phyloP scores from a whole-genome alignment of 1,140 invertebrate genomes.

The Dreissena rostriformis region DNA sequence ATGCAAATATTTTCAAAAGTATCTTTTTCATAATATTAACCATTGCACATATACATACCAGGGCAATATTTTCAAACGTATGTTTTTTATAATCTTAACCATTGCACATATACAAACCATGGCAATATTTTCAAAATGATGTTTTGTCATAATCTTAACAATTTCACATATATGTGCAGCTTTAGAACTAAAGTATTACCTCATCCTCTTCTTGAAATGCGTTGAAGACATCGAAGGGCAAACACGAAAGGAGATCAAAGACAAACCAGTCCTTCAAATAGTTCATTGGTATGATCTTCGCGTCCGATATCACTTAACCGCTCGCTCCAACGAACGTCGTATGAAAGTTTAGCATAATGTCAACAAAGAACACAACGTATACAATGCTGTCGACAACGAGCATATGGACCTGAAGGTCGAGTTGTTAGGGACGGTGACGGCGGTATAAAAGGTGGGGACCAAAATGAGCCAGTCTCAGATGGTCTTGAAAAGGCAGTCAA shows the following conservation, averaged over 20 bases:
- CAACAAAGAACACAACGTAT: conserved; percentile 99
- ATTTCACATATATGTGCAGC: too few relatives aligned
- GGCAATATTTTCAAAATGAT: too few relatives aligned
- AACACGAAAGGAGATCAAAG: conserved; percentile 98
- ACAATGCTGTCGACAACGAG: conserved; percentile 95
- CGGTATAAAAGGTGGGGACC: conserved; percentile 99
- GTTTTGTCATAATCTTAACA: too few relatives aligned
- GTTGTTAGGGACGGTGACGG: conserved; percentile 99
- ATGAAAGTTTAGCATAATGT: conserved; percentile 99
- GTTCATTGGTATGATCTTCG: conserved; percentile 86
- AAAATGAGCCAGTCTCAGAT: conserved; percentile 99
- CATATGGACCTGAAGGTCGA: conserved; percentile 98
- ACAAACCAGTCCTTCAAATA: conserved; percentile 99
- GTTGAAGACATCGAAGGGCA: conserved; percentile 99
- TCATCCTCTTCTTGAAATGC: conserved; percentile 99
- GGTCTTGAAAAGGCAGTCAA: conserved; percentile 99
- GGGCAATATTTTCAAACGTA: too few relatives aligned
- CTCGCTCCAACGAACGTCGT: conserved; percentile 99
- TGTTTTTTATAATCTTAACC: too few relatives aligned
- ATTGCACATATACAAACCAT: too few relatives aligned
- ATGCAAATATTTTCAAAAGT: too few relatives aligned
- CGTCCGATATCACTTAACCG: conserved; percentile 87
- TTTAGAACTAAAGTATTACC: conserved; percentile 84
- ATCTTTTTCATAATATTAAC: too few relatives aligned
- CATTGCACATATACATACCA: too few relatives aligned